Base-by-base conservation (phyloP, 2,888 invertebrate species). In the Temnothorax ravouxi region DNA sequence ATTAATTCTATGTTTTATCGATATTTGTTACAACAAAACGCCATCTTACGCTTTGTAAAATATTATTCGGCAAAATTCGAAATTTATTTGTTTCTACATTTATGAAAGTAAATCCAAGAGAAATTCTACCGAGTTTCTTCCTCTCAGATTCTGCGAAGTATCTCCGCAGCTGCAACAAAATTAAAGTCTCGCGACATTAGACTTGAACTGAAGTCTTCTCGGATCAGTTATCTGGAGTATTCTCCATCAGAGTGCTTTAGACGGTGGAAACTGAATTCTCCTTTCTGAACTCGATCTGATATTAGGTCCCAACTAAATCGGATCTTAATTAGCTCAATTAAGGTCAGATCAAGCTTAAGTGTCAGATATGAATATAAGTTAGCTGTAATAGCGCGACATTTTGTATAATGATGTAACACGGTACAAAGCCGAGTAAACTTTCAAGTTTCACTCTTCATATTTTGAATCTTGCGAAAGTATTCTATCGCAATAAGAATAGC, bases 261-360 rank as follows among this genome's bases (percentile, higher is more conserved):
- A 34, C 34, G 34, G 15, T 21, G 38, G 8, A 56, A 56, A 72
- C 18, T 25, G 18, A 25, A 56, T 21, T 18, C 41, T 56, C 25
- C 41, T 56, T 25, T 18, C 15, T 56, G 9, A 44, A 44, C n/a
- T 2, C 15, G 13, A 74, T 44, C n/a, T 47, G 5, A 8, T 41
- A 38, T 56, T 56, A 72, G 8, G 13, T 52, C 15, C 52, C 11
- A 72, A 56, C 54, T 38, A 72, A 38, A 72, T 72, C 25, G 6
- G 11, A 72, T 71, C 21, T 15, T 38, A 71, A 38, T 72, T 41
- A 54, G 52, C 25, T 54, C 38, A 21, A 25, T 56, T 54, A 21
- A 56, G 18, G 11, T 5, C 21, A 8, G 8, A 3, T 69, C 29
- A n/a, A 25, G 8, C 25, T 44, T n/a, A 25, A 44, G 41, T 34